phyloP scores from a whole-genome alignment of 2,113 vertebrate genomes.

The Tachysurus fulvidraco region DNA sequence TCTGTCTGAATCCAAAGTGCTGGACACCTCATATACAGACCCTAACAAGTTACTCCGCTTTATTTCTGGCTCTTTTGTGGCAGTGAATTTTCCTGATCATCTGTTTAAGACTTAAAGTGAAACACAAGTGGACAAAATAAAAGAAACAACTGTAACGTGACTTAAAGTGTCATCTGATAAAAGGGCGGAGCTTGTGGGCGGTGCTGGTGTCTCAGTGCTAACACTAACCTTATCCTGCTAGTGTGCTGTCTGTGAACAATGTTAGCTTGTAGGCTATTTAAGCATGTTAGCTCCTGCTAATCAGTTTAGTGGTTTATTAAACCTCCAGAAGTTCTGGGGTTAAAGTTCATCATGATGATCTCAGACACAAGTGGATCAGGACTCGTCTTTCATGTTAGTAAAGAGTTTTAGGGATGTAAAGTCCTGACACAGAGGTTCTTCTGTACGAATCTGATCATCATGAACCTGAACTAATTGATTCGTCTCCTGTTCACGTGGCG shows the following conservation, averaged over 20 bases:
- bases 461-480: not conserved
- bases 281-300: not conserved
- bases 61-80: not conserved
- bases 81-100: not conserved
- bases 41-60: too few relatives aligned
- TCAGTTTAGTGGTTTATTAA: not conserved
- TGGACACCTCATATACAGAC: slow-evolving; percentile 86
- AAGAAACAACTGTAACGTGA: not conserved
- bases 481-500: not conserved
- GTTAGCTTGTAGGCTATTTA: not conserved
- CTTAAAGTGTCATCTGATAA: not conserved
- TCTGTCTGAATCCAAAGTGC: slow-evolving; percentile 84
- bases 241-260: not conserved
- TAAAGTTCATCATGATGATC: not conserved
- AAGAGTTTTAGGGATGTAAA: too few relatives aligned
- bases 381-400: too few relatives aligned
- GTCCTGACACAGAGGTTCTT: not conserved
- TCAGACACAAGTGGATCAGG: not conserved
- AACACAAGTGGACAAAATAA: slow-evolving; percentile 4
- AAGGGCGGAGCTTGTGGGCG: not conserved
- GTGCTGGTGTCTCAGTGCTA: too few relatives aligned
- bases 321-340: not conserved
- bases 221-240: not conserved
- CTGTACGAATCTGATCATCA: not conserved
- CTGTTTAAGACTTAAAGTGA: not conserved